Percentiles rank a stretch among this genome's conserved stretches.
These are phyloP conservation scores for Eupithecia pulchellata DNA, from an alignment of 2,888 invertebrate genomes.

Conservation along the genomic window DNA sequence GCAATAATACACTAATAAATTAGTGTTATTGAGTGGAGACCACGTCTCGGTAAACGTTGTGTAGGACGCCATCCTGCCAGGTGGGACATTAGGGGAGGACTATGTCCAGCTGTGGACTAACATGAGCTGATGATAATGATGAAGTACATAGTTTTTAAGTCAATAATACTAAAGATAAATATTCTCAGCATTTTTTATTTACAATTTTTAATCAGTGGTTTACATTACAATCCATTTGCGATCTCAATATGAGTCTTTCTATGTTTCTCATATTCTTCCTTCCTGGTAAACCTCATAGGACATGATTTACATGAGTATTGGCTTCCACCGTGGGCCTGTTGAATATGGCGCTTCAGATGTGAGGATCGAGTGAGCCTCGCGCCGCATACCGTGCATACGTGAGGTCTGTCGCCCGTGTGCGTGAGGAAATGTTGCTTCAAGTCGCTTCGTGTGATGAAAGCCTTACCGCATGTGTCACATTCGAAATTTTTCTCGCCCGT, in stretches of 20 bases:
- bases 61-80: too few relatives aligned
- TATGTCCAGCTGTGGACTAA: too few relatives aligned
- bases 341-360: slow-evolving; percentile 76
- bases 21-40: too few relatives aligned
- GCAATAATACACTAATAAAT: too few relatives aligned
- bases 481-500: slow-evolving; percentile 80
- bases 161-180: too few relatives aligned
- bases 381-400: slow-evolving; percentile 74
- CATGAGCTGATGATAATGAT: too few relatives aligned
- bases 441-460: slow-evolving; percentile 78
- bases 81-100: too few relatives aligned
- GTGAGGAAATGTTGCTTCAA: slow-evolving; percentile 74
- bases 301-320: slow-evolving; percentile 58
- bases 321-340: slow-evolving; percentile 56
- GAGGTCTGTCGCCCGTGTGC: slow-evolving; percentile 72
- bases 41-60: too few relatives aligned
- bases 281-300: slow-evolving; percentile 56
- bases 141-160: too few relatives aligned
- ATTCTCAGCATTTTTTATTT: slow-evolving; percentile 1
- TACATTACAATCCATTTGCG: slow-evolving; percentile 17
- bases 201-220: neutral
- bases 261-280: slow-evolving; percentile 62
- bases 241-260: slow-evolving; percentile 51
- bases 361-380: slow-evolving; percentile 70
- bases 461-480: slow-evolving; percentile 70